Base-by-base conservation (phyloP, 2,797 vertebrate species). In the Cichlasoma orientale region DNA sequence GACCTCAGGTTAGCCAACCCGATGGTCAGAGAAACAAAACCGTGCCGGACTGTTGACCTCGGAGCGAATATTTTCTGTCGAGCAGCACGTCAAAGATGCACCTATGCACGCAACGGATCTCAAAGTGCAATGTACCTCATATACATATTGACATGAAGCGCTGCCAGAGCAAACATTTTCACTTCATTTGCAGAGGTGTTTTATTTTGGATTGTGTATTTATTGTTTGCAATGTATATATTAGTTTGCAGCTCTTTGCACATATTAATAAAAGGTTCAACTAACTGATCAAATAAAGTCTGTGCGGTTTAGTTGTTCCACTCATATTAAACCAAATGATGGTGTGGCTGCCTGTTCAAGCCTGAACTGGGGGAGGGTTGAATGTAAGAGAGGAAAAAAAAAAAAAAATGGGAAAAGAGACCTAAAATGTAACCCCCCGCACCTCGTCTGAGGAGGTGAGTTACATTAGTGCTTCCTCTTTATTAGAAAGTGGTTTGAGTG, bases 211-310 rank as follows among this genome's bases (percentile, higher is more conserved):
- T 87, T 84, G 85, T 92, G 90, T 94, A 92, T 95, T 95, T 95
- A 94, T 95, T 93, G 76, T 95, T 96, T 95, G 92, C 92, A 93
- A 89, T 95, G 96, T 98, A 95, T 94, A 96, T 97, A 97, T 97
- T 96, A 94, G 94, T 96, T 96, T 97, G 95, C 97, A 96, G 95
- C 93, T 95, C 93, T 95, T 97, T 97, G 97, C 97, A 97, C 96
- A 96, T 92, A 93, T 94, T 95, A 90, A 94, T 89, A 92, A 92
- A 94, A 90, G 86, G 90, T 94, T 94, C 86, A 90, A 93, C 92
- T 94, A 94, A 94, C 93, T 87, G 91, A 89, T 94, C 84, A 89
- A 93, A 92, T 89, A 86, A 91, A 82, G 89, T 90, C 91, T 94
- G 90, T 87, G 87, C 85, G 79, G 90, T 95, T 94, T 92, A 93